Conservation (phyloP, 2,888 invertebrate genomes). For the Sesamia inferens region DNA sequence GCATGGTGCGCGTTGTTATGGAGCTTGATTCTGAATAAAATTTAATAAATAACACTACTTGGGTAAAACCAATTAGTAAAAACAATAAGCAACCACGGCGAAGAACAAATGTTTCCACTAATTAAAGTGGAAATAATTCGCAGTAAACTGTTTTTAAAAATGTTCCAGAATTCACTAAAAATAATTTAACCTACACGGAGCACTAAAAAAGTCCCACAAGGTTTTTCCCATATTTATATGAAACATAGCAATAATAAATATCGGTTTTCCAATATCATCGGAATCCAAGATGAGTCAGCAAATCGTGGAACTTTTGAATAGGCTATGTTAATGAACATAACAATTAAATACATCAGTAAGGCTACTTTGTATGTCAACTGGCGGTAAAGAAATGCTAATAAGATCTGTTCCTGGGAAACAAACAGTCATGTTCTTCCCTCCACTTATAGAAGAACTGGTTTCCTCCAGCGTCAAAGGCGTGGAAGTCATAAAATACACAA, state of each 20-base stretch:
- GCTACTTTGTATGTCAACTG: background rate
- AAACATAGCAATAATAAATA: background rate
- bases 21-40: too few species aligned
- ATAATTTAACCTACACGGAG: background rate
- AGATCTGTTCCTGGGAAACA: background rate
- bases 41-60: too few species aligned
- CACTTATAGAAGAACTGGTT: background rate
- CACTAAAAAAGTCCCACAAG: background rate
- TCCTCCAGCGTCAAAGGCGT: background rate
- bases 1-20: too few species aligned
- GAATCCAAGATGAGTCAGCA: conserved; percentile 19
- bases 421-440: background rate
- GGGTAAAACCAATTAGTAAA: too few species aligned
- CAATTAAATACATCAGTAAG: too few species aligned
- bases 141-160: too few species aligned
- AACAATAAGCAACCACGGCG: too few species aligned
- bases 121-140: background rate
- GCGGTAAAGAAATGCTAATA: conserved; percentile 4
- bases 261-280: background rate
- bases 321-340: background rate
- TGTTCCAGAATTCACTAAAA: background rate
- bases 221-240: background rate
- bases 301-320: conserved; percentile 3
- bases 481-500: background rate
- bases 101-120: too few species aligned